phyloP scores from a whole-genome alignment of 2,113 vertebrate genomes.

The Lophochroa leadbeateri region DNA sequence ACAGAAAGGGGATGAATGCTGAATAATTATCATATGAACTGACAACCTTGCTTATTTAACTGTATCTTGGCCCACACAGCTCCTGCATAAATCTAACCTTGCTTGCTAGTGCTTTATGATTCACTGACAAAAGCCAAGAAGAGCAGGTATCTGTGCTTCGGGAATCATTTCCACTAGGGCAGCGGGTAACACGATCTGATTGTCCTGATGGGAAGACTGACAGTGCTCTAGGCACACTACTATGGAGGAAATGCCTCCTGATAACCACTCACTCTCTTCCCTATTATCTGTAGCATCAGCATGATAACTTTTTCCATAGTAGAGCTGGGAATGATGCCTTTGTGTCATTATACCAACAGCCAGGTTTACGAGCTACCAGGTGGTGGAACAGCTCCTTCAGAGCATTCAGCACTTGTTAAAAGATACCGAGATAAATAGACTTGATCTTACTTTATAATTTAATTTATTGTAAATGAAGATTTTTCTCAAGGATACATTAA shows the following conservation, averaged over 20 bases:
- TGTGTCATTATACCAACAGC: constrained; percentile 64
- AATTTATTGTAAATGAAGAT: not conserved
- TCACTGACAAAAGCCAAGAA: not conserved
- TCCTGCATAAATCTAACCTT: not conserved
- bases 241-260: not conserved
- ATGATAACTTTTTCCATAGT: constrained; percentile 60
- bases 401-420: constrained; percentile 44
- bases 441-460: not conserved
- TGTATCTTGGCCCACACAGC: not conserved
- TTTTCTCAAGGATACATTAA: not conserved
- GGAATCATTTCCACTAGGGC: not conserved
- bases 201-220: not conserved
- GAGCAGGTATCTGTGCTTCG: not conserved
- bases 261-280: not conserved
- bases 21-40: not conserved
- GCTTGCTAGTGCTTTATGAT: not conserved
- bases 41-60: not conserved
- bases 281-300: constrained; percentile 58
- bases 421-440: not conserved
- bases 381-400: constrained; percentile 36
- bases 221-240: not conserved
- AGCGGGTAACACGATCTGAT: not conserved
- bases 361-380: constrained; percentile 36
- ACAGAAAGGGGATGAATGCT: not conserved
- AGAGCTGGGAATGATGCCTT: constrained; percentile 63